Base-by-base conservation (phyloP, 2,797 vertebrate species). In the Dermochelys coriacea region DNA sequence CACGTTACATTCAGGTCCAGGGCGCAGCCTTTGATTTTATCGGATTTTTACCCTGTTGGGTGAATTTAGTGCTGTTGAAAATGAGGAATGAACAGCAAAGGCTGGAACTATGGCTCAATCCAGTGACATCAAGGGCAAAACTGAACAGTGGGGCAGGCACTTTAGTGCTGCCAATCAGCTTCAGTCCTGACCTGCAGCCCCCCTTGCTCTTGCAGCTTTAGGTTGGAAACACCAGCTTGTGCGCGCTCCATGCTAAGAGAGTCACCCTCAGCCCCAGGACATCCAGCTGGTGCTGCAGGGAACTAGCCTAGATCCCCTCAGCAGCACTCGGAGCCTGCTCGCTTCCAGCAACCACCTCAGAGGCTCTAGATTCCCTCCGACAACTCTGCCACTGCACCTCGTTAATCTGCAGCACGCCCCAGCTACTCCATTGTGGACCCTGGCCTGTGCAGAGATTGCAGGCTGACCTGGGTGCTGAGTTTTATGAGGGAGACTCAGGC, bases 281-380 rank as follows among this genome's bases (percentile, higher is more conserved):
- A 68, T 37, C 64, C 19, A 37, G n/a, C 64, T 18, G 61, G 61
- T 18, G 18, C 7, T 10, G n/a, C 16, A 37, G n/a, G n/a, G 19
- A 23, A 19, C 18, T 8, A 16, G n/a, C 64, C n/a, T 68, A 68
- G 34, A 71, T 37, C 18, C 64, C n/a, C n/a, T 37, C 4, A 10
- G 9, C 18, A 23, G 19, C n/a, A 3, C 8, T 68, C 1, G 18
- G 8, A 5, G 16, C 64, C n/a, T 14, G 4, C n/a, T n/a, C n/a
- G n/a, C n/a, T 71, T 19, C 64, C n/a, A 37, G 18, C n/a, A n/a
- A 37, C 64, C 34, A 18, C n/a, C 18, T 19, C 19, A 10, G n/a
- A 37, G 64, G 19, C 19, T 11, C n/a, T 11, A 23, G 64, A 21
- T 71, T 71, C 64, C 64, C 5, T 71, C n/a, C 12, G 64, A 37